phyloP scores from a whole-genome alignment of 92 coral and sea anemone species.

The Zoanthus sociatus region DNA sequence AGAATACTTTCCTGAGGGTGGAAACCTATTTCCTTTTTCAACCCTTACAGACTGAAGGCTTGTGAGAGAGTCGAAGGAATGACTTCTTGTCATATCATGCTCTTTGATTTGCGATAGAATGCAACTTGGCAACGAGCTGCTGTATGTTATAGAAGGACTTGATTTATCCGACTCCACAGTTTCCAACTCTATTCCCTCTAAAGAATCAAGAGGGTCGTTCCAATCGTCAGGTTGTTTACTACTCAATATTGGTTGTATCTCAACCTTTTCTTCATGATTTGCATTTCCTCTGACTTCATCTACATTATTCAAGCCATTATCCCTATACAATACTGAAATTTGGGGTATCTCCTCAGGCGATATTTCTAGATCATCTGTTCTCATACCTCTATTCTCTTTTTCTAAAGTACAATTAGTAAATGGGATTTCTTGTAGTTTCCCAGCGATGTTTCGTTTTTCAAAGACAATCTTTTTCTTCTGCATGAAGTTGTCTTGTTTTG shows the following conservation, averaged over 20 bases:
- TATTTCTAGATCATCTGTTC: background rate
- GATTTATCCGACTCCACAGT: background rate
- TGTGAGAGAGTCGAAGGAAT: slow-evolving; percentile 26
- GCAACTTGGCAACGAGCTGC: slow-evolving; percentile 22
- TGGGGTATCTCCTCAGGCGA: background rate
- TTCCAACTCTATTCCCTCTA: slow-evolving; percentile 13
- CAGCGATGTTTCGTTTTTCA: background rate
- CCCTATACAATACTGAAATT: background rate
- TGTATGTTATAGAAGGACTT: background rate
- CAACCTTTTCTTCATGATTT: background rate
- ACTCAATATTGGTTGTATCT: background rate
- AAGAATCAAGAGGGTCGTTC: background rate
- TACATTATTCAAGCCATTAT: background rate
- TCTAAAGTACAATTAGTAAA: background rate
- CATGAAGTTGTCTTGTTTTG: background rate
- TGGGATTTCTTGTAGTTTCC: background rate
- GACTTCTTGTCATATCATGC: slow-evolving; percentile 20
- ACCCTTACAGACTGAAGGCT: background rate
- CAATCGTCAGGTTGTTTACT: background rate
- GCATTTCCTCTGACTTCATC: background rate
- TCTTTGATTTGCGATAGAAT: slow-evolving; percentile 31
- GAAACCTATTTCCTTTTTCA: background rate
- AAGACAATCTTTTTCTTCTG: background rate
- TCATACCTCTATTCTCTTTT: background rate
- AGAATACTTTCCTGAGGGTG: background rate